phyloP scores from a whole-genome alignment of 2,888 invertebrate species.

The Chelonus formosanus region DNA sequence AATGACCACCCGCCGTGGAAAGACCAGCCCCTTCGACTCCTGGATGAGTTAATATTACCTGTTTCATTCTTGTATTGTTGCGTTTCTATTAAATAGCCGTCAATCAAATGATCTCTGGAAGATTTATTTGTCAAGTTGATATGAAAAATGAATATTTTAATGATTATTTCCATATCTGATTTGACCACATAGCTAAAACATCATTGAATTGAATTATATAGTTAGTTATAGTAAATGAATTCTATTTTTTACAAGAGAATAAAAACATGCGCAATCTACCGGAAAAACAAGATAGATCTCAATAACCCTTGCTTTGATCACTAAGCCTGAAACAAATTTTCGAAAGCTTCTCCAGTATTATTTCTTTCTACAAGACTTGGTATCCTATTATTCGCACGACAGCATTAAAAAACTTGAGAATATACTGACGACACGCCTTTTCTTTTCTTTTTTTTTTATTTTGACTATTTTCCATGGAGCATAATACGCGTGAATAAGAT shows the following conservation, averaged over 20 bases:
- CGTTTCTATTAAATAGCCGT: constrained; percentile 63
- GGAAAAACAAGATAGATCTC: too few species aligned
- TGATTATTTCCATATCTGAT: not conserved
- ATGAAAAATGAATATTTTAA: constrained; percentile 8
- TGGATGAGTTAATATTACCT: constrained; percentile 61
- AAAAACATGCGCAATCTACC: too few species aligned
- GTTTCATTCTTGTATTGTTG: constrained; percentile 54
- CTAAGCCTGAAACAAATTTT: constrained; percentile 16
- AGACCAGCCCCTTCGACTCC: constrained; percentile 59
- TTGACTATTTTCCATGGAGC: constrained; percentile 53
- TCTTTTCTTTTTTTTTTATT: constrained; percentile 42
- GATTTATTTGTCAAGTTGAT: constrained; percentile 48
- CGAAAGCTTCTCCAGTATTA: constrained; percentile 36
- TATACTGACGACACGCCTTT: constrained; percentile 21
- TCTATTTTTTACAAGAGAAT: too few species aligned
- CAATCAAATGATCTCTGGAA: constrained; percentile 53
- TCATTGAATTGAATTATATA: too few species aligned
- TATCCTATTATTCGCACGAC: constrained; percentile 62
- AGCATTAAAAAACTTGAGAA: constrained; percentile 39
- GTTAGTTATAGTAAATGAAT: too few species aligned
- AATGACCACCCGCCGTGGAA: constrained; percentile 62
- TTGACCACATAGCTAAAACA: not conserved
- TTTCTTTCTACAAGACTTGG: constrained; percentile 51
- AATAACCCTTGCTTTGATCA: too few species aligned
- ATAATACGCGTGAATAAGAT: constrained; percentile 61